phyloP scores from a whole-genome alignment of 1,140 invertebrate genomes.

The Aporrectodea caliginosa region DNA sequence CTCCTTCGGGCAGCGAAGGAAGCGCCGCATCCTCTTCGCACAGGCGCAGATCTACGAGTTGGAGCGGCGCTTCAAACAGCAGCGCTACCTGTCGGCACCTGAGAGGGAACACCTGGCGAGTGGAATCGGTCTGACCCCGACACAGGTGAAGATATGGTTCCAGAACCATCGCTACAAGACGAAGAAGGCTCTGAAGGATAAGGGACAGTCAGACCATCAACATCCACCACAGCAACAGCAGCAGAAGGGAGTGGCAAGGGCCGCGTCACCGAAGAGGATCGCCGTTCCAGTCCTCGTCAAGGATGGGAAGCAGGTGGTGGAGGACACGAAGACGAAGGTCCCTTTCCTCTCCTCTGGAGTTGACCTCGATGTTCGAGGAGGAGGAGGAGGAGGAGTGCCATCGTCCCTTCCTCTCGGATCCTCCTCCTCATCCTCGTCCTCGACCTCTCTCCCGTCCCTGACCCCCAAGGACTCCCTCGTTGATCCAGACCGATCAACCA shows the following conservation, averaged over 20 bases:
- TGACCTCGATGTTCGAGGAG: not conserved
- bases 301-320: conserved; percentile 1
- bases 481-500: not conserved
- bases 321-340: not conserved
- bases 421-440: not conserved
- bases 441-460: not conserved
- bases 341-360: not conserved
- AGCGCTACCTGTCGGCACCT: conserved; percentile 90
- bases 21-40: conserved; percentile 26
- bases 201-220: conserved; percentile 15
- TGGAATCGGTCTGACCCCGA: conserved; percentile 57
- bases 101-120: conserved; percentile 94
- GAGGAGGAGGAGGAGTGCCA: too few species aligned
- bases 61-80: conserved; percentile 89
- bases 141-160: conserved; percentile 98
- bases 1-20: conserved; percentile 42
- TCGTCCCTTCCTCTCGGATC: not conserved
- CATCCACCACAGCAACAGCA: not conserved
- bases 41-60: conserved; percentile 82
- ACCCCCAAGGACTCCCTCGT: not conserved
- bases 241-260: not conserved
- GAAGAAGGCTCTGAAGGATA: conserved; percentile 29
- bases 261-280: conserved; percentile 1
- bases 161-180: conserved; percentile 48
- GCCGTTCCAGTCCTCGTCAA: conserved; percentile 1